These are phyloP conservation scores for Todiramphus saurophagus DNA, from an alignment of 2,113 vertebrate species.

Conservation along the genomic window DNA sequence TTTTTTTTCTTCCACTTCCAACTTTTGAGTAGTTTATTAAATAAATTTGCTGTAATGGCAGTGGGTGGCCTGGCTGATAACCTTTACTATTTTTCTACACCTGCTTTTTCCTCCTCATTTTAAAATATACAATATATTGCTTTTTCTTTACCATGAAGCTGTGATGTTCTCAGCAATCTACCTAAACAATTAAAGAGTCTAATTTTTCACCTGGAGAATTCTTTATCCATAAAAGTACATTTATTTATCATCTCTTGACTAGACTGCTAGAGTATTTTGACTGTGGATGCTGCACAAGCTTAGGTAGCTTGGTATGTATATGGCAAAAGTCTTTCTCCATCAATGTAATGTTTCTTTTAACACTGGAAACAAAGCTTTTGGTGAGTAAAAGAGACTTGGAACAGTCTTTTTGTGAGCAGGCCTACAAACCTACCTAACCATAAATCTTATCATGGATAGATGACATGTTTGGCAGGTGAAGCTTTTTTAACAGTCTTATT, in stretches of 20 bases:
- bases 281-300: background rate
- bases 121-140: too few relatives aligned
- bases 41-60: too few relatives aligned
- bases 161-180: too few relatives aligned
- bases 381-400: background rate
- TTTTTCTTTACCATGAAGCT: too few relatives aligned
- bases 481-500: constrained; percentile 12
- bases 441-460: background rate
- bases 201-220: background rate
- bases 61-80: too few relatives aligned
- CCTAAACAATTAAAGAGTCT: background rate
- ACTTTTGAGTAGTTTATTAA: too few relatives aligned
- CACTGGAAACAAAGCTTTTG: background rate
- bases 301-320: background rate
- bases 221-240: background rate
- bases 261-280: background rate
- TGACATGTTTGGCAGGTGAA: constrained; percentile 6
- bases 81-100: too few relatives aligned
- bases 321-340: background rate
- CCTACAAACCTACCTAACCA: background rate
- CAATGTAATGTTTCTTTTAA: background rate
- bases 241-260: background rate
- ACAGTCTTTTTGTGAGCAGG: background rate
- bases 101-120: too few relatives aligned
- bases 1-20: too few relatives aligned